Percentiles rank a stretch among this genome's conserved stretches.
Evolutionary conservation across 2,113 vertebrate genomes (phyloP).

Genomic region (Dendrocopos noguchii): DNA sequence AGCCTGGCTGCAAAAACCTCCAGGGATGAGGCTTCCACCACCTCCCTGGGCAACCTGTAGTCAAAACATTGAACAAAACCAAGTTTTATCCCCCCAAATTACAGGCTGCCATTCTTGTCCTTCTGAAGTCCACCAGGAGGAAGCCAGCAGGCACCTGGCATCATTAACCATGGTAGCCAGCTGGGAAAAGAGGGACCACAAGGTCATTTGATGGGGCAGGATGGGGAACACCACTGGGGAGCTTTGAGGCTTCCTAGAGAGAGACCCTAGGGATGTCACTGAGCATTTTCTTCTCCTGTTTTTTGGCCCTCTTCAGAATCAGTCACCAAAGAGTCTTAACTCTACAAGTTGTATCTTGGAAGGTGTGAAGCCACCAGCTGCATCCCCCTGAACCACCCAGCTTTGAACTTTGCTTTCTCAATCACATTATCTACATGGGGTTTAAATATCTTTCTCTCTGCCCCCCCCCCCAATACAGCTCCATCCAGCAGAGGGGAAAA

Average conservation of each 20-base stretch:
- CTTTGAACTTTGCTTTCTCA: background rate
- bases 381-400: background rate
- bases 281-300: background rate
- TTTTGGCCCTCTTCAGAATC: background rate
- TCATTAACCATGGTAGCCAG: fast-evolving
- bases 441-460: background rate
- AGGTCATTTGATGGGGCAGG: background rate
- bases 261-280: background rate
- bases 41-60: background rate
- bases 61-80: constrained; percentile 52
- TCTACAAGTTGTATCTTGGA: background rate
- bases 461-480: background rate
- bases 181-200: background rate
- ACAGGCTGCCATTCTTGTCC: background rate
- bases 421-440: background rate
- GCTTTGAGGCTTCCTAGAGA: background rate
- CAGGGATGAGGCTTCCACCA: too few relatives aligned
- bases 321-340: background rate
- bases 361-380: background rate
- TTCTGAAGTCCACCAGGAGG: background rate
- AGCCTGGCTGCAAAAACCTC: too few relatives aligned
- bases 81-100: background rate
- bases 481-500: background rate
- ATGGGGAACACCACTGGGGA: background rate
- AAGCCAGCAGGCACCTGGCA: fast-evolving